Conservation (phyloP, 2,888 invertebrate species). For the Leptopilina syphax region DNA sequence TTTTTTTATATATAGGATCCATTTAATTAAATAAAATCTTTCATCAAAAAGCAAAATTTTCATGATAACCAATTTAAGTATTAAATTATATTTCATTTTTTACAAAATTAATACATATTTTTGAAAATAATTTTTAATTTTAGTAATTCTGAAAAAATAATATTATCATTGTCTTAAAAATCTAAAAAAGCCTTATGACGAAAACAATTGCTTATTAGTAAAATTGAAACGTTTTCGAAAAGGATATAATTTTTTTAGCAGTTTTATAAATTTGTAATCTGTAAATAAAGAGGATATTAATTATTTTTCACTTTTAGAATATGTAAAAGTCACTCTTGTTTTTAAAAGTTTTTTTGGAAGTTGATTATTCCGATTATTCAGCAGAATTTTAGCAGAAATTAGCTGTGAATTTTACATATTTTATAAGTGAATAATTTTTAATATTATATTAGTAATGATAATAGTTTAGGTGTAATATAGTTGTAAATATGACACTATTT, state of each 20-base stretch:
- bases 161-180: constrained; percentile 33
- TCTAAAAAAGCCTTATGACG: neutral
- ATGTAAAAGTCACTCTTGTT: too few relatives aligned
- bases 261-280: too few relatives aligned
- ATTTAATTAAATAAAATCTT: too few relatives aligned
- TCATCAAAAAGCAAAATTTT: too few relatives aligned
- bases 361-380: too few relatives aligned
- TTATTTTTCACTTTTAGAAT: too few relatives aligned
- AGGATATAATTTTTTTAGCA: neutral
- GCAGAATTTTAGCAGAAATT: too few relatives aligned
- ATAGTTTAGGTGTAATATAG: neutral
- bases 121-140: neutral
- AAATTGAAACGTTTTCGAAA: neutral
- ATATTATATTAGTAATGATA: neutral
- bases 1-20: too few relatives aligned
- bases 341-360: too few relatives aligned
- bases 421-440: neutral
- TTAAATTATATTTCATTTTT: constrained; percentile 16
- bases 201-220: neutral
- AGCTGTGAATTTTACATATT: too few relatives aligned
- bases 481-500: neutral
- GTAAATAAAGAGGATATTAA: too few relatives aligned
- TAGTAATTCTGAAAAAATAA: constrained; percentile 12
- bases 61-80: constrained; percentile 45
- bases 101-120: too few relatives aligned